Evolutionary conservation across 2,888 invertebrate genomes (phyloP).

Genomic region (Hypomecis atomaria): DNA sequence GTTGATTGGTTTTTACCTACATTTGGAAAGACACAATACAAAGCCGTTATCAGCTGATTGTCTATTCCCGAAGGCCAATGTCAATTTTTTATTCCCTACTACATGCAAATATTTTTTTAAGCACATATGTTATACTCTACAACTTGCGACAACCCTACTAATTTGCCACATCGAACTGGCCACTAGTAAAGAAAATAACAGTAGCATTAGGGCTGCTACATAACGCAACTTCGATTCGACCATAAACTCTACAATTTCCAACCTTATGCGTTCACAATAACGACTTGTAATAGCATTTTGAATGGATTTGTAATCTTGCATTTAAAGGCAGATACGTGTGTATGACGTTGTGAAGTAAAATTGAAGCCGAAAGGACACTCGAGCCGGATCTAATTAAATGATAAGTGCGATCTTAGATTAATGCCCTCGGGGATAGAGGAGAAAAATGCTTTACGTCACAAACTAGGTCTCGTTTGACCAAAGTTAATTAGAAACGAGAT

Average conservation of each 20-base stretch:
- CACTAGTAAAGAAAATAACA: constrained; percentile 65
- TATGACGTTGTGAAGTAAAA: constrained; percentile 84
- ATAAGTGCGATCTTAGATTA: constrained; percentile 82
- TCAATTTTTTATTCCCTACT: too few species aligned
- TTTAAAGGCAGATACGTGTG: constrained; percentile 75
- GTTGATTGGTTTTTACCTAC: too few species aligned
- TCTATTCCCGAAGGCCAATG: too few species aligned
- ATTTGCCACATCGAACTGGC: constrained; percentile 72
- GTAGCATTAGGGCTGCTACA: constrained; percentile 63
- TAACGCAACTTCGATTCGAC: constrained; percentile 45
- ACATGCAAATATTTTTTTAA: too few species aligned
- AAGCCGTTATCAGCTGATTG: too few species aligned
- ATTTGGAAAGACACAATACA: too few species aligned
- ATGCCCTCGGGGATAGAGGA: constrained; percentile 73
- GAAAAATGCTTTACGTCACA: constrained; percentile 47
- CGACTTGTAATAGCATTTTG: constrained; percentile 16
- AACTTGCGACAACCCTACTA: constrained; percentile 63
- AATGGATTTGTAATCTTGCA: constrained; percentile 26
- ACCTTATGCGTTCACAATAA: constrained; percentile 35
- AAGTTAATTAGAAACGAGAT: constrained; percentile 38
- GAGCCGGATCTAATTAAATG: constrained; percentile 83
- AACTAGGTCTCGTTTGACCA: constrained; percentile 41
- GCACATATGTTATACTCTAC: not conserved
- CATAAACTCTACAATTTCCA: constrained; percentile 43
- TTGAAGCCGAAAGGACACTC: constrained; percentile 79